Evolutionary conservation across 37 sponge, comb jelly and placozoan species (phyloP), one percentile per base, ranked within the genome.

Genomic region (Bolinopsis microptera): DNA sequence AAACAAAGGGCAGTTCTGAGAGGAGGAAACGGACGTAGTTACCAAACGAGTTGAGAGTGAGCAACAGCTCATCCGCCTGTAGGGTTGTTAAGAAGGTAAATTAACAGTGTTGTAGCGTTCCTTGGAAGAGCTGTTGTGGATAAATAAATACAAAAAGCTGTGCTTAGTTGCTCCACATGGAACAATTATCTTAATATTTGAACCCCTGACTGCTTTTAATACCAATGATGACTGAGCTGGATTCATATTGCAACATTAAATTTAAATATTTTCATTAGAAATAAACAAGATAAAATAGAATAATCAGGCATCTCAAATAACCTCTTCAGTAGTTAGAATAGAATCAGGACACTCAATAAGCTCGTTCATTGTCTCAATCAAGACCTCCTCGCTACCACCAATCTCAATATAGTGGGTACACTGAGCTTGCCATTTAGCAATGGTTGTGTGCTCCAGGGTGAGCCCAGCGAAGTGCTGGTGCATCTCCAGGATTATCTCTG

Each of bases 341-440:
- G 41, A 41, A 27, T 33, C 26, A 9, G 90, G 90, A 39, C 48
- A 38, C 61, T 86, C 61, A 9, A 86, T 21, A 40, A 86, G 30
- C 61, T 86, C 90, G n/a, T 0, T 8, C 61, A 86, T 21, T 3
- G 90, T 86, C 26, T 86, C 90, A 1, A 86, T 48, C 61, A 86
- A 41, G 48, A 41, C 61, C 90, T 86, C 90, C 61, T 86, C 90
- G 0, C 36, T 33, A 0, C 90, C 90, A 5, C 90, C 90, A 16
- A 28, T 39, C 30, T 86, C 61, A 1, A 86, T 86, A 27, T 86
- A 86, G 90, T 86, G 61, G 25, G 41, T 86, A 38, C 90, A 36
- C 61, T 86, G 90, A 1, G 90, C 90, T 40, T 86, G 90, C 90
- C 90, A 86, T 27, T 39, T 86, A 27, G 90, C 90, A 5, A 86